Base-by-base conservation (phyloP, 1,140 invertebrate genomes). In the Physella acuta region DNA sequence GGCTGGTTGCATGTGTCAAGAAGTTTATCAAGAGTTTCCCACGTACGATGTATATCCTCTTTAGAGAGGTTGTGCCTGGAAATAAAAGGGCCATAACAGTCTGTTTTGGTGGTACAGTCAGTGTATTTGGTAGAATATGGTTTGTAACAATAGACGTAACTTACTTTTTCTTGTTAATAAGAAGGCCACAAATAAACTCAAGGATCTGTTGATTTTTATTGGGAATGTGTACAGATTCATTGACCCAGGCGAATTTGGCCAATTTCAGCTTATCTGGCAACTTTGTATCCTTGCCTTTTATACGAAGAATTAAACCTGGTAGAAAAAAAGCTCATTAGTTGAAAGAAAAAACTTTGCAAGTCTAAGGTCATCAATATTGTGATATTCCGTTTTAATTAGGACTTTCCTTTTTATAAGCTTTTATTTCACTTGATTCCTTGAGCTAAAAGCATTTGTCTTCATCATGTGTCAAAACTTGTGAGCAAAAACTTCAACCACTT, bases 121-220 rank as follows among this genome's bases (percentile, higher is more conserved):
- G n/a, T n/a, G n/a, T n/a, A n/a, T n/a, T n/a, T n/a, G n/a, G n/a
- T n/a, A n/a, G n/a, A n/a, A n/a, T n/a, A n/a, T n/a, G n/a, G n/a
- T n/a, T n/a, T n/a, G n/a, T 39, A 39, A 14, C 26, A 44, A 34
- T 26, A 16, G 24, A n/a, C 34, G 20, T 8, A 11, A 70, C 61
- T 70, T 75, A 76, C 78, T 71, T 77, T 65, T 79, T 79, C 60
- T 71, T 74, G 52, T 79, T 79, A 11, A 79, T 55, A 24, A 79
- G 70, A 61, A 77, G 61, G 31, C 77, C 78, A 72, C 71, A 71
- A 24, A 77, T 34, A 53, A 77, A 66, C 60, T 79, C 76, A 20
- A 76, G 69, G 2, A 79, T 63, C 16, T 77, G 69, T 39, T 79
- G 76, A 20, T 77, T 71, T 71, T 79, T 79, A 53, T 79, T 79